Conservation (phyloP, 2,113 vertebrate species). For the Thalassoma bifasciatum region DNA sequence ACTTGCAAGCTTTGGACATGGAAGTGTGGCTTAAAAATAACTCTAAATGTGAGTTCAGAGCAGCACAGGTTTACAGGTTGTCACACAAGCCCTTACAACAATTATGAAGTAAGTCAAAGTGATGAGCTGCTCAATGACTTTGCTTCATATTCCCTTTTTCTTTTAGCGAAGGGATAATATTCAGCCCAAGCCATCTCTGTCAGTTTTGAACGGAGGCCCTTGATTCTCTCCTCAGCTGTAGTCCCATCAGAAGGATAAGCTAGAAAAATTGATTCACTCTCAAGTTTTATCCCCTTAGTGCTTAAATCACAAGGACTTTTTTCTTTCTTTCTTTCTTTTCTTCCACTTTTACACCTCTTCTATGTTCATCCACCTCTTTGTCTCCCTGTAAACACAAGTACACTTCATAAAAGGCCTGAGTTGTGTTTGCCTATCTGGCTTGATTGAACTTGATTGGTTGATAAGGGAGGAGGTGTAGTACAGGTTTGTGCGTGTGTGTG, state of each 20-base stretch:
- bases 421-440: constrained; percentile 50
- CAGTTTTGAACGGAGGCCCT: constrained; percentile 44
- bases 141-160: constrained; percentile 25
- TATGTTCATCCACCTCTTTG: background rate
- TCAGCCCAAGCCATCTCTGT: constrained; percentile 47
- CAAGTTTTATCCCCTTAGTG: constrained; percentile 52
- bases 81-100: constrained; percentile 20
- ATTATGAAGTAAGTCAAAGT: constrained; percentile 27
- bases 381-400: constrained; percentile 23
- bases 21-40: background rate
- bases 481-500: background rate
- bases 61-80: constrained; percentile 23
- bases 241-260: constrained; percentile 58
- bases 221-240: constrained; percentile 40
- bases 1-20: constrained; percentile 2
- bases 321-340: too few relatives aligned
- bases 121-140: constrained; percentile 46
- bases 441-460: constrained; percentile 69
- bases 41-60: background rate
- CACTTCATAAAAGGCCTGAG: constrained; percentile 32
- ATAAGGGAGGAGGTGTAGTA: constrained; percentile 23
- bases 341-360: background rate
- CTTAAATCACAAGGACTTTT: constrained; percentile 47
- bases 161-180: constrained; percentile 47
- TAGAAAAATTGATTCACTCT: constrained; percentile 59